These are phyloP conservation scores for Tetrax tetrax DNA, from an alignment of 2,113 vertebrate species.

Conservation along the genomic window DNA sequence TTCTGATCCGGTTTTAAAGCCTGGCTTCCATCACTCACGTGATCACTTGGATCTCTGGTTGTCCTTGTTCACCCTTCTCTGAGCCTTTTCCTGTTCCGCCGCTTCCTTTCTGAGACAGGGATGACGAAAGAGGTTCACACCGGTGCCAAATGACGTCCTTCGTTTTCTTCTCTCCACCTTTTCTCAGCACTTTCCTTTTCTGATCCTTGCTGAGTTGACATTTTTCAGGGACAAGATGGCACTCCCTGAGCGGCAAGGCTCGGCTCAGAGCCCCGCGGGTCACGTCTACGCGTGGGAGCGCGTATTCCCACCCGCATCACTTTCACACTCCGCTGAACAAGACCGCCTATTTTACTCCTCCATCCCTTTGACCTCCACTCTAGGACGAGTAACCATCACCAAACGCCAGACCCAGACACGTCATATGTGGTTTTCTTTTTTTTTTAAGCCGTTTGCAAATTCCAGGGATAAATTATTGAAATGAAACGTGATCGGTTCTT, in stretches of 20 bases:
- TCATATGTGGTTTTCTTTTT: neutral
- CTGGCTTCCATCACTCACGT: neutral
- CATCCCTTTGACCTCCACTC: neutral
- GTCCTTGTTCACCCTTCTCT: neutral
- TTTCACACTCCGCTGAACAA: neutral
- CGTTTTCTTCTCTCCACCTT: neutral
- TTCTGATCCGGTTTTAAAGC: neutral
- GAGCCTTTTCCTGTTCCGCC: too few species aligned
- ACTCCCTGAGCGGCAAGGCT: neutral
- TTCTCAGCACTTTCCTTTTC: neutral
- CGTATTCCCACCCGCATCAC: neutral
- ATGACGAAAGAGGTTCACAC: neutral
- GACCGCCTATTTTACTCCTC: neutral
- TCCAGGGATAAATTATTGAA: neutral
- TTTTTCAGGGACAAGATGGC: neutral
- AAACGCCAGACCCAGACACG: accelerated
- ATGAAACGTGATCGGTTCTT: neutral
- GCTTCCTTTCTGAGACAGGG: neutral
- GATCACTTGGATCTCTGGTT: neutral
- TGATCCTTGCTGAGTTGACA: neutral
- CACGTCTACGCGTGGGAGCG: accelerated
- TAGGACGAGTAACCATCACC: too few species aligned
- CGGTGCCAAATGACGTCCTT: neutral
- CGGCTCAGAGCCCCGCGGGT: neutral
- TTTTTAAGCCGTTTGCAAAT: neutral